phyloP scores from a whole-genome alignment of 2,797 vertebrate genomes.

The Protosalanx chinensis region DNA sequence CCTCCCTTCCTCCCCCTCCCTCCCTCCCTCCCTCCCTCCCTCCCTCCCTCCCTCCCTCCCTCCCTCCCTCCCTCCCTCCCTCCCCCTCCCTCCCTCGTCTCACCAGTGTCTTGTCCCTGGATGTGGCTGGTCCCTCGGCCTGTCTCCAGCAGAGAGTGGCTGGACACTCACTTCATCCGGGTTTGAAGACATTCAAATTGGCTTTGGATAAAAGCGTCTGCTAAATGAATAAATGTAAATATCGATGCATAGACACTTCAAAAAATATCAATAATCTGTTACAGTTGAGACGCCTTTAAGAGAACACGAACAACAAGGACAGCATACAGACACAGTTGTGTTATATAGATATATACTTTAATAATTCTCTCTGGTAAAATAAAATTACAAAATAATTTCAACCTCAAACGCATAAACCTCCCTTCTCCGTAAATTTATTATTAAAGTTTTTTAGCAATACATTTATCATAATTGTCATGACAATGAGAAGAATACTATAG shows the following conservation, averaged over 20 bases:
- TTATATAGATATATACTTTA: slow-evolving; percentile 86
- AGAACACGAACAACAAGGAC: not conserved
- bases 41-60: not conserved
- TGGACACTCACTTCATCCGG: slow-evolving; percentile 28
- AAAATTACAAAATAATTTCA: slow-evolving; percentile 88
- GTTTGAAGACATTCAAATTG: slow-evolving; percentile 30
- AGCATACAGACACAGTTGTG: slow-evolving; percentile 49
- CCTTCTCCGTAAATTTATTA: slow-evolving; percentile 70
- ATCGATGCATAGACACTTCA: not conserved
- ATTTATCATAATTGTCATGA: slow-evolving; percentile 75
- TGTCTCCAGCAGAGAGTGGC: slow-evolving; percentile 24
- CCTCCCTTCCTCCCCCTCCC: not conserved
- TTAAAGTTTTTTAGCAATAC: slow-evolving; percentile 75
- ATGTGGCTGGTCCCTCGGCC: slow-evolving; percentile 13
- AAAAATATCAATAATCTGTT: too few species aligned
- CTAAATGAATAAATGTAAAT: too few species aligned
- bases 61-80: not conserved
- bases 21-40: not conserved
- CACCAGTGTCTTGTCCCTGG: slow-evolving; percentile 33
- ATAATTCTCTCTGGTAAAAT: slow-evolving; percentile 86
- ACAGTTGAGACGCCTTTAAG: not conserved
- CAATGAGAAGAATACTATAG: slow-evolving; percentile 79
- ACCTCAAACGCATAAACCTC: slow-evolving; percentile 76
- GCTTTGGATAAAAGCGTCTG: too few species aligned
- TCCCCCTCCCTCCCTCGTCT: slow-evolving; percentile 4